Evolutionary conservation across 1,140 invertebrate species (phyloP).

Genomic region (Drosophila paulistorum): DNA sequence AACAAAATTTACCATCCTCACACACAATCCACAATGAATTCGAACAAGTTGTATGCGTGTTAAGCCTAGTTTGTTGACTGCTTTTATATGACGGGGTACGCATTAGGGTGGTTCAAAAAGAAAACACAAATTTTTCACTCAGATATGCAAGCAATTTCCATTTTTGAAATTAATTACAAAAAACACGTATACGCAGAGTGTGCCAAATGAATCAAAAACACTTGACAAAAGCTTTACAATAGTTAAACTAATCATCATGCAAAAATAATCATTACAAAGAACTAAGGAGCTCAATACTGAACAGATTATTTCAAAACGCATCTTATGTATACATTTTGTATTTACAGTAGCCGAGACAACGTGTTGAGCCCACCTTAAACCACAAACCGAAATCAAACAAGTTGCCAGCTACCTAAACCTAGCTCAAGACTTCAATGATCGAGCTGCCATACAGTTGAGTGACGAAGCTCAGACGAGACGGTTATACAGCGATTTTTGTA

Average conservation of each 20-base stretch:
- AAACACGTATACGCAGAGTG: no score
- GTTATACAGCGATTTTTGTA: conserved; percentile 34
- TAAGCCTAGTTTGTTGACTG: conserved; percentile 27
- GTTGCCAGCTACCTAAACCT: conserved; percentile 43
- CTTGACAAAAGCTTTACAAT: no score
- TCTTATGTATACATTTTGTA: neutral
- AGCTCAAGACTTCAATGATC: conserved; percentile 38
- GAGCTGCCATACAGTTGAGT: conserved; percentile 52
- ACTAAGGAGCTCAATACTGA: no score
- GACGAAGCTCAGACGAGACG: conserved; percentile 56
- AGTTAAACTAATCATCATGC: neutral
- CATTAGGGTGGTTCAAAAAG: no score
- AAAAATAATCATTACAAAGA: no score
- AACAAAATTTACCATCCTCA: neutral
- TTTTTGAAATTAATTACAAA: no score
- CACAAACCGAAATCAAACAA: conserved; percentile 47
- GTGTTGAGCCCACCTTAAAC: conserved; percentile 18
- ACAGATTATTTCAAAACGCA: no score
- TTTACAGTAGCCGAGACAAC: no score
- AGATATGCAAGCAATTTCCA: no score
- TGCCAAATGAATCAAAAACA: no score
- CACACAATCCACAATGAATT: conserved; percentile 26
- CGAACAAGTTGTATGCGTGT: conserved; percentile 54
- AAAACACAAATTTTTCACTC: no score
- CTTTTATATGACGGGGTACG: no score